A percentile compares a stretch with the other conserved stretches of the same genome.
These are phyloP conservation scores for Campaea margaritaria DNA, from an alignment of 2,888 invertebrate species.

Conservation along the genomic window DNA sequence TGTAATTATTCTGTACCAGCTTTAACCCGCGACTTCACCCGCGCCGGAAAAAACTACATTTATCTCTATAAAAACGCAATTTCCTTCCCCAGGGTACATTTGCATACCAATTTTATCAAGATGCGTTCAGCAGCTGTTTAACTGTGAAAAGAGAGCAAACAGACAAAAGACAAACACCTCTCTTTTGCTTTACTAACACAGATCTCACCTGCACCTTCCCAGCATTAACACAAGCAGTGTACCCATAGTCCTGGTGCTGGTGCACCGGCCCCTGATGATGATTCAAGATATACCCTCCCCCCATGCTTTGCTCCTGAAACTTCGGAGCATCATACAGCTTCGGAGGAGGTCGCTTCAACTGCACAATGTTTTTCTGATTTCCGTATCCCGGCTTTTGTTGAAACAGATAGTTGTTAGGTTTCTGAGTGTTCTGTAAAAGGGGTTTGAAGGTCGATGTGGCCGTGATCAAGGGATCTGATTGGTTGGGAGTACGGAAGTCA, in stretches of 20 bases:
- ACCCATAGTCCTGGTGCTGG: constrained; percentile 70
- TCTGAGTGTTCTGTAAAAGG: constrained; percentile 75
- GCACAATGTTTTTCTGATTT: constrained; percentile 61
- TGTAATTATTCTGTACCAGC: no score
- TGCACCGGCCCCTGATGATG: constrained; percentile 77
- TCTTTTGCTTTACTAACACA: neutral
- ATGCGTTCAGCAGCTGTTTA: no score
- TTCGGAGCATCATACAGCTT: constrained; percentile 32
- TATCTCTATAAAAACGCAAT: no score
- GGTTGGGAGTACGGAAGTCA: constrained; percentile 89
- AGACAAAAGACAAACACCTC: no score
- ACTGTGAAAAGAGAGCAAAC: no score
- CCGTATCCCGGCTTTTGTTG: constrained; percentile 74
- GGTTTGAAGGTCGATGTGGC: constrained; percentile 85
- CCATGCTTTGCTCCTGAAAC: constrained; percentile 62
- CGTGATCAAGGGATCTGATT: constrained; percentile 84
- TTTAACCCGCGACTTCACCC: no score
- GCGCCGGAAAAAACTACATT: no score
- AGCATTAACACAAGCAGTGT: constrained; percentile 66
- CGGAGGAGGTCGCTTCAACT: constrained; percentile 73
- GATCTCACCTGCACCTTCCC: constrained; percentile 75
- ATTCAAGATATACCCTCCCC: constrained; percentile 66
- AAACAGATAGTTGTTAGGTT: constrained; percentile 72
- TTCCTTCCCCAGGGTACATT: no score
- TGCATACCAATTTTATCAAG: no score